A percentile compares a stretch with the other conserved stretches of the same genome.
phyloP scores from a whole-genome alignment of 2,888 invertebrate species.

The Bimastos eiseni region DNA sequence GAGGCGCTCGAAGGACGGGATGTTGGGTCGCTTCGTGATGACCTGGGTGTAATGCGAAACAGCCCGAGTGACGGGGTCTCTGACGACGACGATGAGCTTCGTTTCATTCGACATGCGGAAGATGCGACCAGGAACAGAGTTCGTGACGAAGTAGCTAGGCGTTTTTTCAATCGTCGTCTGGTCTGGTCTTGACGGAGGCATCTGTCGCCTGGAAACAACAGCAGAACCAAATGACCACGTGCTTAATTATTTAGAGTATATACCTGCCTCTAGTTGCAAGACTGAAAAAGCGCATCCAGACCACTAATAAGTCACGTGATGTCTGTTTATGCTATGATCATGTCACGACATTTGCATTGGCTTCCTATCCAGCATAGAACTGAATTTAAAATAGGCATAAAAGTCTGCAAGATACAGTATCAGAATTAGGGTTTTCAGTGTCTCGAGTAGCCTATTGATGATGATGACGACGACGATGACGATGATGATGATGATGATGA shows the following conservation, averaged over 20 bases:
- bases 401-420: too few species aligned
- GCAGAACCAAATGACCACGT: neutral
- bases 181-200: constrained; percentile 87
- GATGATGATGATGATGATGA: too few species aligned
- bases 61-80: constrained; percentile 91
- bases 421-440: too few species aligned
- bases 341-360: neutral
- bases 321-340: neutral
- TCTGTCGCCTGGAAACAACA: constrained; percentile 66
- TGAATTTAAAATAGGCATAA: too few species aligned
- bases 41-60: constrained; percentile 96
- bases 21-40: constrained; percentile 66
- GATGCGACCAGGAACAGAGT: constrained; percentile 92
- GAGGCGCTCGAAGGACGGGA: constrained; percentile 58
- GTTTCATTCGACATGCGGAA: constrained; percentile 90
- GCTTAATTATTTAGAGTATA: neutral
- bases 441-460: too few species aligned
- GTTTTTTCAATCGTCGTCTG: constrained; percentile 96
- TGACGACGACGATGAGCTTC: constrained; percentile 83
- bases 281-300: neutral
- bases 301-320: neutral
- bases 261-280: neutral
- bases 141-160: constrained; percentile 94
- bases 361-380: too few species aligned
- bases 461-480: too few species aligned